A percentile compares a stretch with the other conserved stretches of the same genome.
phyloP scores from a whole-genome alignment of 2,797 vertebrate species.

The Clarias fuscus region DNA sequence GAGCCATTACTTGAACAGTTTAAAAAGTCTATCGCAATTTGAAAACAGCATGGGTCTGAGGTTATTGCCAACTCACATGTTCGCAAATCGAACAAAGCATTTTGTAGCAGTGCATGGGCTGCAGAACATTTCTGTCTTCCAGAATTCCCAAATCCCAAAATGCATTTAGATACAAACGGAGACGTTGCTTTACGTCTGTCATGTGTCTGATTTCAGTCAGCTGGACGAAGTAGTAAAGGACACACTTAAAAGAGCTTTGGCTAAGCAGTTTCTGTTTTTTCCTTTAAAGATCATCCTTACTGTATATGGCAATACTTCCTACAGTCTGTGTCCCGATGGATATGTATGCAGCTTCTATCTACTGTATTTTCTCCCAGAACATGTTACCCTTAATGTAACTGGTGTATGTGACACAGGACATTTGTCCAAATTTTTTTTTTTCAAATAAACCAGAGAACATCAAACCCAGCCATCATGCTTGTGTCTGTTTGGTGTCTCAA shows the following conservation, averaged over 20 bases:
- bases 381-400: too few species aligned
- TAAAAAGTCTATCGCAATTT: not conserved
- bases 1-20: conserved; percentile 6
- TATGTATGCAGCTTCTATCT: too few species aligned
- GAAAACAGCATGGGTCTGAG: conserved; percentile 9
- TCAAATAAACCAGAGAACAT: too few species aligned
- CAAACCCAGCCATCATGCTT: too few species aligned
- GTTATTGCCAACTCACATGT: conserved; percentile 14
- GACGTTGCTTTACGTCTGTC: not conserved
- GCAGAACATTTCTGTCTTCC: not conserved
- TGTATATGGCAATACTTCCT: too few species aligned
- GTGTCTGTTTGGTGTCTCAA: too few species aligned
- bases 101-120: not conserved
- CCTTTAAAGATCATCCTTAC: too few species aligned
- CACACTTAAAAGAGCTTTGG: not conserved
- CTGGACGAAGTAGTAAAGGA: not conserved
- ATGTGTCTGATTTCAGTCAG: not conserved
- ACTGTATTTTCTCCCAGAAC: too few species aligned
- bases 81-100: not conserved
- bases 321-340: too few species aligned
- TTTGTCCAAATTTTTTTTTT: too few species aligned
- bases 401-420: too few species aligned
- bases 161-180: not conserved
- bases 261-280: not conserved
- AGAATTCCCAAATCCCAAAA: not conserved